phyloP scores from a whole-genome alignment of 2,797 vertebrate species.

The Nannoperca obscura region DNA sequence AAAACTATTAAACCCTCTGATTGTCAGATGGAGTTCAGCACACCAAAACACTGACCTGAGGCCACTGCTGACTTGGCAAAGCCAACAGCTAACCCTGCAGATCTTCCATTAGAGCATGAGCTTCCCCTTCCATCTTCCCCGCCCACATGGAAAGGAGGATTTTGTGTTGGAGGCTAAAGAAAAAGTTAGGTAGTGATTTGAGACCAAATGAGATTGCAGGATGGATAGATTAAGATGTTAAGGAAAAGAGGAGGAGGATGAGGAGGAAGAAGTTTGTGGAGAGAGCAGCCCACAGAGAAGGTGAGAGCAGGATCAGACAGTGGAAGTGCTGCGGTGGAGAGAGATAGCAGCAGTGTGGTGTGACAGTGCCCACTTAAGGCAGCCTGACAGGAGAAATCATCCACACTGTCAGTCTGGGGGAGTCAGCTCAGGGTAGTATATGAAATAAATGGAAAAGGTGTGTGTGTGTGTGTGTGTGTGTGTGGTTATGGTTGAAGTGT shows the following conservation, averaged over 20 bases:
- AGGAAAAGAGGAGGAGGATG: slow-evolving; percentile 24
- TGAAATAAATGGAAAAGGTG: slow-evolving; percentile 52
- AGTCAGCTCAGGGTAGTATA: slow-evolving; percentile 57
- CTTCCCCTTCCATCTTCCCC: slow-evolving; percentile 34
- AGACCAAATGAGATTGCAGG: slow-evolving; percentile 42
- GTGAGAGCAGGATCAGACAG: slow-evolving; percentile 47
- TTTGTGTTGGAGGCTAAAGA: slow-evolving; percentile 26
- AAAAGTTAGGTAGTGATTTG: slow-evolving; percentile 33
- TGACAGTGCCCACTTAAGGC: slow-evolving; percentile 74
- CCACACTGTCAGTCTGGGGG: slow-evolving; percentile 67
- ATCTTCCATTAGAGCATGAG: slow-evolving; percentile 21
- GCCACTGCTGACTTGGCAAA: slow-evolving; percentile 39
- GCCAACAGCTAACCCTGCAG: slow-evolving; percentile 37
- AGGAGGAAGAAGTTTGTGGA: slow-evolving; percentile 18
- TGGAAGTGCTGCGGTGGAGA: slow-evolving; percentile 27
- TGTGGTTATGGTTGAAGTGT: slow-evolving; percentile 8
- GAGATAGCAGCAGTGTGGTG: slow-evolving; percentile 46
- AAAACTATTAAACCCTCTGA: slow-evolving; percentile 17
- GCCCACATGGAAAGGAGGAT: slow-evolving; percentile 32
- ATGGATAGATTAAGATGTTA: slow-evolving; percentile 29
- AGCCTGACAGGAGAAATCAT: slow-evolving; percentile 77
- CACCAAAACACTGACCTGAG: slow-evolving; percentile 32
- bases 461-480: slow-evolving; percentile 21
- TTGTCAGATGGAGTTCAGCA: slow-evolving; percentile 18
- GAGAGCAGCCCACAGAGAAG: slow-evolving; percentile 37